These are phyloP conservation scores for Drosophila quinaria DNA, from an alignment of 2,888 invertebrate species.

Conservation along the genomic window DNA sequence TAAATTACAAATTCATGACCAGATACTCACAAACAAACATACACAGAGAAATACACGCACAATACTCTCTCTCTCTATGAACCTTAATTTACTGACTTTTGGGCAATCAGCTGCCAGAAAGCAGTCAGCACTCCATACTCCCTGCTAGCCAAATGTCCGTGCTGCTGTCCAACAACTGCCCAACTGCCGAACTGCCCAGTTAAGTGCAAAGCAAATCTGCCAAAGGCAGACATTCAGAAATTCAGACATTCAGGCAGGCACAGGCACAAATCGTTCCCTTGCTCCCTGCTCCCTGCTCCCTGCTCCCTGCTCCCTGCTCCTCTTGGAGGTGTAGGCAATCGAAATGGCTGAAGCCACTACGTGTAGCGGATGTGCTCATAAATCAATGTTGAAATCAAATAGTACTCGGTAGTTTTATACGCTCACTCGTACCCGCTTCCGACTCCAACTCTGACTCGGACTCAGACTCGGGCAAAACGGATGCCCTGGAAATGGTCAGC, in stretches of 20 bases:
- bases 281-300: background rate
- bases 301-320: background rate
- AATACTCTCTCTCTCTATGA: conserved; percentile 41
- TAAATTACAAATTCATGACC: conserved; percentile 77
- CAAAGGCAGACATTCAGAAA: conserved; percentile 48
- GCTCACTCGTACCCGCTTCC: conserved; percentile 26
- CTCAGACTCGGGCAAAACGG: conserved; percentile 49
- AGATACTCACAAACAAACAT: conserved; percentile 31
- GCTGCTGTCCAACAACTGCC: conserved; percentile 27
- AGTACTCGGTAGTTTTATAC: conserved; percentile 69
- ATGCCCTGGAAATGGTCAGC: conserved; percentile 75
- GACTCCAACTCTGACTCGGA: conserved; percentile 12
- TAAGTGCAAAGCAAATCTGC: conserved; percentile 76
- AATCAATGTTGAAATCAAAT: conserved; percentile 82
- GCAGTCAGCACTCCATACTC: conserved; percentile 28
- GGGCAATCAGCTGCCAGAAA: conserved; percentile 79
- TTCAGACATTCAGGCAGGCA: conserved; percentile 5
- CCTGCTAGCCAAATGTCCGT: conserved; percentile 3
- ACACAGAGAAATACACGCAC: conserved; percentile 21
- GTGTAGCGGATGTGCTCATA: conserved; percentile 80
- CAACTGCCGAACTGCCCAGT: conserved; percentile 40
- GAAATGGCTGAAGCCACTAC: conserved; percentile 56
- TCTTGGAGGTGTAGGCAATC: conserved; percentile 41
- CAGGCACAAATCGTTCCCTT: conserved; percentile 13
- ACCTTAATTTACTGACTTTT: conserved; percentile 79